Conservation (phyloP, 2,113 vertebrate genomes). For the Empidonax alnorum region DNA sequence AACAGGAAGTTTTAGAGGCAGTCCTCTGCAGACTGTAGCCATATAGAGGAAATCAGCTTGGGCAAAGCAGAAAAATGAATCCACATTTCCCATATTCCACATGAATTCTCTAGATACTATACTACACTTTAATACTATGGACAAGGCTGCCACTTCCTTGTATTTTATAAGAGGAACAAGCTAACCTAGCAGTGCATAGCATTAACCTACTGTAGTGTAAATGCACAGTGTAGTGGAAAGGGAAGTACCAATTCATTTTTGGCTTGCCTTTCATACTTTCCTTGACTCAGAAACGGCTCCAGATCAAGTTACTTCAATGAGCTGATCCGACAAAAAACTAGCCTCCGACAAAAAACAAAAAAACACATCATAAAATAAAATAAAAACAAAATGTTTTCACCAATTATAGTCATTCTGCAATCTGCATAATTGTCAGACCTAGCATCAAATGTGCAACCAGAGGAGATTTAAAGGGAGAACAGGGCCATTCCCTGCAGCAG, state of each 20-base stretch:
- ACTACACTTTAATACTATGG: fast-evolving
- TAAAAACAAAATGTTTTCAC: neutral
- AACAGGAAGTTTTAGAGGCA: neutral
- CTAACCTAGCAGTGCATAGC: neutral
- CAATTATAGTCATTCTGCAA: neutral
- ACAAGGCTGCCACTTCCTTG: neutral
- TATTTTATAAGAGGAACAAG: neutral
- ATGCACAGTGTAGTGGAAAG: neutral
- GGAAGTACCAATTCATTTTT: neutral
- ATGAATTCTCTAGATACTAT: neutral
- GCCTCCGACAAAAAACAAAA: neutral
- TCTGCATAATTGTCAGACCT: neutral
- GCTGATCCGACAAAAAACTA: neutral
- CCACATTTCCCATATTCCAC: neutral
- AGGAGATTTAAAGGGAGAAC: neutral
- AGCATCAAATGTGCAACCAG: neutral
- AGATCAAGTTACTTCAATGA: neutral
- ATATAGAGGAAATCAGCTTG: neutral
- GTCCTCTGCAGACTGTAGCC: neutral
- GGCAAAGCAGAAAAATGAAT: neutral
- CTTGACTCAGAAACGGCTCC: neutral
- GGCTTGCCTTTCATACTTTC: neutral
- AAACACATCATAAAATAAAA: neutral
- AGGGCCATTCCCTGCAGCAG: neutral
- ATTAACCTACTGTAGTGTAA: neutral